phyloP scores from a whole-genome alignment of 2,888 invertebrate species.

The Diarsia brunnea region DNA sequence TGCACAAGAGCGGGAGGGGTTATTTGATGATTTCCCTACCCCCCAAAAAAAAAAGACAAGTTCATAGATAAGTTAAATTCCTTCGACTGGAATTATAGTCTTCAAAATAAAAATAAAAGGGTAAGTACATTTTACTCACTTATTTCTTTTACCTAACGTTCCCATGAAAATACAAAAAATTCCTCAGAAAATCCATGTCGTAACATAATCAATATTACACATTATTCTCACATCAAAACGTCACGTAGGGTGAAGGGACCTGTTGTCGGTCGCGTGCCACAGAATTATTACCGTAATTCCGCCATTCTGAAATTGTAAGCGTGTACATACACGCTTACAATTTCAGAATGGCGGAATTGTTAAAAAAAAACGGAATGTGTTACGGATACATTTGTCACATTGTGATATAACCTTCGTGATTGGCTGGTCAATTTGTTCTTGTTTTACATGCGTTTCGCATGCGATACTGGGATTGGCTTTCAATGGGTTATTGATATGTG shows the following conservation, averaged over 20 bases:
- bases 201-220: not conserved
- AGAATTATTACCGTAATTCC: constrained; percentile 51
- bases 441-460: constrained; percentile 37
- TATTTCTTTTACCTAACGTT: not conserved
- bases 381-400: constrained; percentile 55
- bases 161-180: not conserved
- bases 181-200: not conserved
- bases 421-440: constrained; percentile 45
- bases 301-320: constrained; percentile 46
- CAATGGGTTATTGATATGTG: constrained; percentile 34
- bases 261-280: constrained; percentile 63
- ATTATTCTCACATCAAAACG: constrained; percentile 24
- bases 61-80: too few relatives aligned
- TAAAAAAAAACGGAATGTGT: too few relatives aligned
- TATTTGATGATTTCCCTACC: too few relatives aligned
- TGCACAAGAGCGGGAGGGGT: too few relatives aligned
- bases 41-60: too few relatives aligned
- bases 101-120: too few relatives aligned
- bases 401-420: constrained; percentile 48
- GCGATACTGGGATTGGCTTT: constrained; percentile 42
- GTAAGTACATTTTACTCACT: too few relatives aligned
- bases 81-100: too few relatives aligned
- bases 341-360: too few relatives aligned
- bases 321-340: too few relatives aligned
- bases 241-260: constrained; percentile 47